phyloP scores from a whole-genome alignment of 2,888 invertebrate genomes.

The Drosophila incognita region DNA sequence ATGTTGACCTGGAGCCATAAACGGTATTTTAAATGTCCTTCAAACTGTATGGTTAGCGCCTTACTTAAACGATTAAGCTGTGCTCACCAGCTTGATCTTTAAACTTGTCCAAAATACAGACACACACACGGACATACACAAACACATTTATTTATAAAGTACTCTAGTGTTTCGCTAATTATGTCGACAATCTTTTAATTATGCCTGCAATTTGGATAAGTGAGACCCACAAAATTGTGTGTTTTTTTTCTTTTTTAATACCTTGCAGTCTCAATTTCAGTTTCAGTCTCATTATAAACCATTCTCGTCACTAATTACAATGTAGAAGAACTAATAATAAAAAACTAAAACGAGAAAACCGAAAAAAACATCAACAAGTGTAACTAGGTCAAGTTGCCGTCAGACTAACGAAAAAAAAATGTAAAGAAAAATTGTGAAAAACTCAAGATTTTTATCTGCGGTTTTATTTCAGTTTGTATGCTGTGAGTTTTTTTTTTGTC shows the following conservation, averaged over 20 bases:
- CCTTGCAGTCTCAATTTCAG: constrained; percentile 39
- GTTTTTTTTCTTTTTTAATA: constrained; percentile 27
- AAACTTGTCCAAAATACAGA: constrained; percentile 29
- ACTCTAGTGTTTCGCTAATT: constrained; percentile 57
- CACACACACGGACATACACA: background rate
- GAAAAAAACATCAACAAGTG: constrained; percentile 71
- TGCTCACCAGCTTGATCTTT: constrained; percentile 49
- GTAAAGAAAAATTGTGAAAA: constrained; percentile 71
- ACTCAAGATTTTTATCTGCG: constrained; percentile 76
- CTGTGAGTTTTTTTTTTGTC: constrained; percentile 2
- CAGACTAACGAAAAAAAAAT: constrained; percentile 30
- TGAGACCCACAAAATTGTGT: constrained; percentile 47
- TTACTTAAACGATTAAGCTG: constrained; percentile 18
- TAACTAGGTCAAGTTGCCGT: constrained; percentile 76
- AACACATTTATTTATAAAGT: constrained; percentile 15
- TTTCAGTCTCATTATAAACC: constrained; percentile 70
- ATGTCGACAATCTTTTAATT: constrained; percentile 75
- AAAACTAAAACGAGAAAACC: constrained; percentile 24
- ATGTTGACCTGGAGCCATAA: background rate
- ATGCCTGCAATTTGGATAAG: constrained; percentile 60
- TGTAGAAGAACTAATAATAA: constrained; percentile 71
- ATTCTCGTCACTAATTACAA: constrained; percentile 80
- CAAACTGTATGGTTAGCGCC: constrained; percentile 20
- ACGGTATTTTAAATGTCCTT: constrained; percentile 38
- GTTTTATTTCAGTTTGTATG: constrained; percentile 63